phyloP scores from a whole-genome alignment of 2,797 vertebrate genomes.

The Anabacerthia variegaticeps region DNA sequence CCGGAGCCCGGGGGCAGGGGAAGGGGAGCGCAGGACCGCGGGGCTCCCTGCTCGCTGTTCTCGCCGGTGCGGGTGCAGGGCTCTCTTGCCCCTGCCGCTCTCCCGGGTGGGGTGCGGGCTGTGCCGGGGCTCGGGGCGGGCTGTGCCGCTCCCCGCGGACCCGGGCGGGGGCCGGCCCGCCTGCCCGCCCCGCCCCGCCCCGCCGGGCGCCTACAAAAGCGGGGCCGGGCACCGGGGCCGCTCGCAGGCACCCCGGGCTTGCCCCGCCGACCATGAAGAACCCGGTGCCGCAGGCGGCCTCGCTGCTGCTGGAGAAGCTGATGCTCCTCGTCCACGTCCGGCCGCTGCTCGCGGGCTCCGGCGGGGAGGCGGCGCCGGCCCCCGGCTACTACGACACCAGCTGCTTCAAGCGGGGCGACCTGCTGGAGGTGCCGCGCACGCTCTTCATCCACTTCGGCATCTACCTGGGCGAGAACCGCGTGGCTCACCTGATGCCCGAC shows the following conservation, averaged over 20 bases:
- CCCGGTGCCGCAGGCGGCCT: constrained; percentile 22
- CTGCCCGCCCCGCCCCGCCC: constrained; percentile 42
- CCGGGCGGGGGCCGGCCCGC: neutral
- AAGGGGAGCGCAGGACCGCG: neutral
- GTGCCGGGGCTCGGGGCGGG: neutral
- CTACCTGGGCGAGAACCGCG: constrained; percentile 90
- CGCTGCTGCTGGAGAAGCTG: constrained; percentile 81
- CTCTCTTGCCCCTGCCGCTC: neutral
- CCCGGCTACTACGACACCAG: constrained; percentile 76
- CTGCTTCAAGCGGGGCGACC: constrained; percentile 86
- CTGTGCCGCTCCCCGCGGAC: neutral
- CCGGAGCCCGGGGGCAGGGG: too few relatives aligned
- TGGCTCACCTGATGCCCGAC: constrained; percentile 96
- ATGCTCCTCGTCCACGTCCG: constrained; percentile 81
- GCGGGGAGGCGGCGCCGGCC: neutral
- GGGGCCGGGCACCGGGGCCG: neutral
- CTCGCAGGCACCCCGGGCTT: neutral
- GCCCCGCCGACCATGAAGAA: neutral
- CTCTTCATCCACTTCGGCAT: constrained; percentile 98
- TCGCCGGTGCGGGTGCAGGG: neutral
- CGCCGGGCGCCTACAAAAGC: constrained; percentile 33
- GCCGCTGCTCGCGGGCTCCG: constrained; percentile 57
- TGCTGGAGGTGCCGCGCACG: constrained; percentile 91
- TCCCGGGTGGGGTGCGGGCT: neutral
- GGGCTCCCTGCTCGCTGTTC: neutral